Conservation (phyloP, 92 coral and sea anemone genomes). For the Epizoanthus fatuus region DNA sequence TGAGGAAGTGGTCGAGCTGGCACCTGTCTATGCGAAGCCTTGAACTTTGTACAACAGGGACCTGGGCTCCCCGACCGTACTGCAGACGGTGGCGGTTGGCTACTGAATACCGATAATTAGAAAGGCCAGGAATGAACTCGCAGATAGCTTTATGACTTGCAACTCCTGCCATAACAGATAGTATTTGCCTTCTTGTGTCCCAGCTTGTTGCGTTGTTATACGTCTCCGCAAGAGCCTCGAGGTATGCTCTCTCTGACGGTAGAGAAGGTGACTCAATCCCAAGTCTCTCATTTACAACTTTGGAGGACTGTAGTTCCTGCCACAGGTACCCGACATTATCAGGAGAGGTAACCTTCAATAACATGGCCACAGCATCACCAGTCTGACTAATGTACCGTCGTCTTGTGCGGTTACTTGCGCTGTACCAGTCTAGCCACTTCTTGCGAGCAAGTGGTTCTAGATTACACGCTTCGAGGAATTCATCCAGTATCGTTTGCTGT, state of each 20-base stretch:
- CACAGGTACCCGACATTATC: constrained; percentile 10
- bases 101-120: constrained; percentile 50
- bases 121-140: constrained; percentile 67
- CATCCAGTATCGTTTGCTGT: background rate
- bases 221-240: constrained; percentile 25
- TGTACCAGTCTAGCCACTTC: background rate
- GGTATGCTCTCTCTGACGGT: constrained; percentile 5
- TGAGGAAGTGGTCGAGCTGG: constrained; percentile 74
- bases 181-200: constrained; percentile 19
- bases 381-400: too few species aligned
- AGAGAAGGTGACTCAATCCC: background rate
- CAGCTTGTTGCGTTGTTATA: constrained; percentile 24
- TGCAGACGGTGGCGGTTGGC: constrained; percentile 69
- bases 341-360: constrained; percentile 11
- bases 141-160: constrained; percentile 24
- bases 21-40: constrained; percentile 66
- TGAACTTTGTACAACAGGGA: constrained; percentile 48
- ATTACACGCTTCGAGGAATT: background rate
- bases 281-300: constrained; percentile 23
- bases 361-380: too few species aligned
- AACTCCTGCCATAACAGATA: constrained; percentile 11
- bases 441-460: background rate
- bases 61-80: constrained; percentile 68
- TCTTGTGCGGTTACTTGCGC: background rate
- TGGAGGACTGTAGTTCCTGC: constrained; percentile 27